These are phyloP conservation scores for Mobula hypostoma DNA, from an alignment of 2,113 vertebrate species.

Conservation along the genomic window DNA sequence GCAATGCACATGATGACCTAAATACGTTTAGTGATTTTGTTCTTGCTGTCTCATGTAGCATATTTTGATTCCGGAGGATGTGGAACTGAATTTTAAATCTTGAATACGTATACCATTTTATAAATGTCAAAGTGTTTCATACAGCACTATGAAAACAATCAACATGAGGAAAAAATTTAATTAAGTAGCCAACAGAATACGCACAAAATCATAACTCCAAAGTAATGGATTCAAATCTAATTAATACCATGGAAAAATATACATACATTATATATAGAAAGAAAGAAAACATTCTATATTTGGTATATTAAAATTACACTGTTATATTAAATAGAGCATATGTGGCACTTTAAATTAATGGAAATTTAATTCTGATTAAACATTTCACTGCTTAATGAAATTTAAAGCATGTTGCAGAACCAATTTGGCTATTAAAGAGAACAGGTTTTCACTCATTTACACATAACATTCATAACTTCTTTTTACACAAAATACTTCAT, in stretches of 20 bases:
- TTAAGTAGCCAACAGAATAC: slow-evolving; percentile 16
- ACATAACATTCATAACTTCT: not conserved
- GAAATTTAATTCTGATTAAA: not conserved
- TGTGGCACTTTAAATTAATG: not conserved
- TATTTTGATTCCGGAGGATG: not conserved
- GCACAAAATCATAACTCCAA: slow-evolving; percentile 17
- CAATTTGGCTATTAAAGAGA: slow-evolving; percentile 22
- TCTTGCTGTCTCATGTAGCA: not conserved
- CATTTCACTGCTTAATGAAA: not conserved
- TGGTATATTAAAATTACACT: slow-evolving; percentile 28
- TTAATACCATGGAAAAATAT: slow-evolving; percentile 27
- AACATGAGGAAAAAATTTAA: slow-evolving; percentile 26
- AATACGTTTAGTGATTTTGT: not conserved
- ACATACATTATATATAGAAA: slow-evolving; percentile 19
- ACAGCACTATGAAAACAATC: slow-evolving; percentile 3
- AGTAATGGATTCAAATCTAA: slow-evolving; percentile 10
- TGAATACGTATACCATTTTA: not conserved
- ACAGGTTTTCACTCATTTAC: not conserved
- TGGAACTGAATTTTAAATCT: not conserved
- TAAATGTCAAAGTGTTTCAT: not conserved
- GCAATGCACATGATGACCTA: not conserved
- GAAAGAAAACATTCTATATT: slow-evolving; percentile 23
- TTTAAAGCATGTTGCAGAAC: slow-evolving; percentile 16
- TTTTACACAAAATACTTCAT: not conserved
- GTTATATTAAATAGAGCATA: not conserved